Conservation (phyloP, 37 sponge, comb jelly and placozoan species). For the Dysidea cf. avara region DNA sequence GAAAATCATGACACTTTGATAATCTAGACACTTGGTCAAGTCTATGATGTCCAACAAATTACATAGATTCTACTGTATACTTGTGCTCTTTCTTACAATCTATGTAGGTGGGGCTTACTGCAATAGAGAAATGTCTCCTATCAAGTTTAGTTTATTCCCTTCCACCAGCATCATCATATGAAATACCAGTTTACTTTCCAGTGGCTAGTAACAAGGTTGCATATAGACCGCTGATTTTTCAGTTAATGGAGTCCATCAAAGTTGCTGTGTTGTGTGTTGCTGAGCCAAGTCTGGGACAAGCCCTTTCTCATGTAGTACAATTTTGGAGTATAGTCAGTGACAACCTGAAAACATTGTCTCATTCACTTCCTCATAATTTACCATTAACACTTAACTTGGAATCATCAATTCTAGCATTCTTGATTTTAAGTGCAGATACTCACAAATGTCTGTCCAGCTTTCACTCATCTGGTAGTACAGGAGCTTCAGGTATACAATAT, state of each 20-base stretch:
- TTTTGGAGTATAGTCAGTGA: slow-evolving; percentile 28
- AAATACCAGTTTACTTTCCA: slow-evolving; percentile 73
- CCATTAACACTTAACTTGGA: slow-evolving; percentile 27
- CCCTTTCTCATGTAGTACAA: slow-evolving; percentile 5
- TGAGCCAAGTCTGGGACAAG: slow-evolving; percentile 35
- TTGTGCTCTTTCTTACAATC: no score
- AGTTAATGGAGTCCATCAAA: slow-evolving; percentile 32
- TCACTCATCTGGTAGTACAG: no score
- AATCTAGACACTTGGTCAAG: no score
- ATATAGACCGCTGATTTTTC: slow-evolving; percentile 57
- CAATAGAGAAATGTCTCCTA: slow-evolving; percentile 52
- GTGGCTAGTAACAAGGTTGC: slow-evolving; percentile 54
- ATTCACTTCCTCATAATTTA: slow-evolving; percentile 12
- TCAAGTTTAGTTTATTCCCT: slow-evolving; percentile 44
- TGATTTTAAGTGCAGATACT: slow-evolving; percentile 24
- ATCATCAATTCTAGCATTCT: slow-evolving; percentile 31
- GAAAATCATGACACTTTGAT: no score
- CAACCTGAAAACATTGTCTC: slow-evolving; percentile 9
- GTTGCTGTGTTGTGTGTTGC: slow-evolving; percentile 42
- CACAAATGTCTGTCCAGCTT: not conserved
- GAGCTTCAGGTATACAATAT: no score
- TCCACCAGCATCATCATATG: slow-evolving; percentile 36
- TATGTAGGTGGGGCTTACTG: slow-evolving; percentile 54
- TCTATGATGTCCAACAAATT: no score
- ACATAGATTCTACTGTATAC: no score